Evolutionary conservation across 2,888 invertebrate genomes (phyloP).

Genomic region (Synergus gifuensis): DNA sequence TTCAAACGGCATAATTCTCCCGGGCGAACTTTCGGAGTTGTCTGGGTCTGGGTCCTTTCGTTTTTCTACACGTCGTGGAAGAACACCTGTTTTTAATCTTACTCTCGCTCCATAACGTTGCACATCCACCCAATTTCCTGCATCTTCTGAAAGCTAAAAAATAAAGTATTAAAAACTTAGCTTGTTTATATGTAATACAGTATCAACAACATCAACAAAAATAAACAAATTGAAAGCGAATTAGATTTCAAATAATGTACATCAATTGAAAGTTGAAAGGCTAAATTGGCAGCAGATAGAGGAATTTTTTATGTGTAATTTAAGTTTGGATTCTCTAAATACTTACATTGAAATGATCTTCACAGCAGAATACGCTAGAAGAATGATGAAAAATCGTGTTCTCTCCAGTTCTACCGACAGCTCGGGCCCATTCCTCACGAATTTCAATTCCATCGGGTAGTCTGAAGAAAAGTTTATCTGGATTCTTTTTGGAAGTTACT

Average conservation of each 20-base stretch:
- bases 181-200: background rate
- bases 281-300: no score
- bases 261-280: no score
- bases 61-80: background rate
- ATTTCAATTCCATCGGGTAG: background rate
- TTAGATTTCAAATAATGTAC: no score
- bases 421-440: background rate
- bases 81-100: background rate
- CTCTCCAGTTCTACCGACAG: background rate
- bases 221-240: no score
- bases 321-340: background rate
- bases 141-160: background rate
- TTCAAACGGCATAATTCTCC: constrained; percentile 1
- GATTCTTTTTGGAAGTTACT: background rate
- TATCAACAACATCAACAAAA: no score
- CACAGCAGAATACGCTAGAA: background rate
- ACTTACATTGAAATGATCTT: constrained; percentile 8
- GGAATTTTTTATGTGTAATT: no score
- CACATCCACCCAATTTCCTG: background rate
- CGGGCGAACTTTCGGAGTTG: background rate
- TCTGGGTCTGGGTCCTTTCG: background rate
- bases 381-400: background rate
- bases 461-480: constrained; percentile 4
- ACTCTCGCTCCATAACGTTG: constrained; percentile 9
- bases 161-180: background rate